Evolutionary conservation across 2,888 invertebrate species (phyloP).

Genomic region (Odontocerum albicorne): DNA sequence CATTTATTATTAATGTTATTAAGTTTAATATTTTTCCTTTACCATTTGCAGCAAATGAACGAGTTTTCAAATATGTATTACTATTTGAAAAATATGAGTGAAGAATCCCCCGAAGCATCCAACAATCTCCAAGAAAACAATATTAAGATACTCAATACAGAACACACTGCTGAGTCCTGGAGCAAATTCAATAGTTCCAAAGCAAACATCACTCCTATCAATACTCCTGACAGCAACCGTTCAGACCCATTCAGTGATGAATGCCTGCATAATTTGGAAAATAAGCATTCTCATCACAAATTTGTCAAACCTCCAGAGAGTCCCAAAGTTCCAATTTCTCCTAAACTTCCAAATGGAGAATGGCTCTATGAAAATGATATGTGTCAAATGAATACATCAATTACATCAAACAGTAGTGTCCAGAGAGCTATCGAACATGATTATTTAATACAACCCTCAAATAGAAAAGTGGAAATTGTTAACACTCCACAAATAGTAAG

Average conservation of each 20-base stretch:
- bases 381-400: constrained; percentile 38
- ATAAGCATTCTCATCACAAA: constrained; percentile 37
- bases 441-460: constrained; percentile 64
- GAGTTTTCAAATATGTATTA: constrained; percentile 86
- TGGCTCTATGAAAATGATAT: constrained; percentile 56
- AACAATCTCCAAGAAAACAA: constrained; percentile 42
- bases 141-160: constrained; percentile 49
- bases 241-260: constrained; percentile 55
- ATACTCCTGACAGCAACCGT: constrained; percentile 36
- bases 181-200: constrained; percentile 33
- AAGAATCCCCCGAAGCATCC: constrained; percentile 54
- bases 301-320: constrained; percentile 24
- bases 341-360: constrained; percentile 41
- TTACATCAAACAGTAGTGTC: constrained; percentile 40
- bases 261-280: constrained; percentile 53
- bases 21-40: no score
- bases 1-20: no score
- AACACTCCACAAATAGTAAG: constrained; percentile 36
- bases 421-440: constrained; percentile 59
- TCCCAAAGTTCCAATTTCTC: constrained; percentile 16
- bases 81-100: constrained; percentile 78
- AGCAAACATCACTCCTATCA: constrained; percentile 39
- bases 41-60: constrained; percentile 80
- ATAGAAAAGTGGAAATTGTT: constrained; percentile 55
- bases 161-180: constrained; percentile 32